Evolutionary conservation across 2,113 vertebrate species (phyloP), one percentile per base, ranked within the genome.

Genomic region (Pelodiscus sinensis): DNA sequence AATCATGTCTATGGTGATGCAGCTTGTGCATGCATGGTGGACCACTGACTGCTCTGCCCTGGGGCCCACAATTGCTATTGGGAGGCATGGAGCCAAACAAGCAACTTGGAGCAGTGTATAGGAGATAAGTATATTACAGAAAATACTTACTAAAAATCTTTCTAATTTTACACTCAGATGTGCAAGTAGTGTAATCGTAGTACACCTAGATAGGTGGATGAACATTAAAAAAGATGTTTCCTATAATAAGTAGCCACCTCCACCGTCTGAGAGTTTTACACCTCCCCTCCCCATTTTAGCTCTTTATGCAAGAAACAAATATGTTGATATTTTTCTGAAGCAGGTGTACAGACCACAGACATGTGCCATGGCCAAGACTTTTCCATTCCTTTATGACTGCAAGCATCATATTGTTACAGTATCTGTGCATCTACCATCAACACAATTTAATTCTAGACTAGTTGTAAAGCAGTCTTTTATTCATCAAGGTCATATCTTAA

Each of bases 401-500:
- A 91, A 93, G 84, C 75, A 78, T 92, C 82, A 92, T 85, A 92
- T 85, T 92, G 89, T 96, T 95, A 93, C 31, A 94, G 85, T 90
- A 95, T 71, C 85, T 85, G 91, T 91, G 91, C 79, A 92, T 79
- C 71, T 38, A 91, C 79, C 88, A 97, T 94, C 93, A 97, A 93
- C 91, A 92, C 95, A 89, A 98, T 97, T 97, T 97, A 96, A 97
- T 93, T 96, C 84, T 90, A 94, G 86, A 96, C 93, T 95, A 96
- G 94, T 87, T 94, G 94, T 82, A 95, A 85, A 95, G 91, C 57
- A 90, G 78, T 92, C 95, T 97, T 97, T 97, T 96, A 91, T 94
- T 91, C 96, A 91, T 96, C 97, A 98, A 98, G 98, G 98, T 98
- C 97, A 96, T 92, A 96, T 90, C 95, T 95, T 92, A 94, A 97